A percentile compares a stretch with the other conserved stretches of the same genome.
These are phyloP conservation scores for Drosophila robusta DNA, from an alignment of 2,888 invertebrate genomes.

Conservation along the genomic window DNA sequence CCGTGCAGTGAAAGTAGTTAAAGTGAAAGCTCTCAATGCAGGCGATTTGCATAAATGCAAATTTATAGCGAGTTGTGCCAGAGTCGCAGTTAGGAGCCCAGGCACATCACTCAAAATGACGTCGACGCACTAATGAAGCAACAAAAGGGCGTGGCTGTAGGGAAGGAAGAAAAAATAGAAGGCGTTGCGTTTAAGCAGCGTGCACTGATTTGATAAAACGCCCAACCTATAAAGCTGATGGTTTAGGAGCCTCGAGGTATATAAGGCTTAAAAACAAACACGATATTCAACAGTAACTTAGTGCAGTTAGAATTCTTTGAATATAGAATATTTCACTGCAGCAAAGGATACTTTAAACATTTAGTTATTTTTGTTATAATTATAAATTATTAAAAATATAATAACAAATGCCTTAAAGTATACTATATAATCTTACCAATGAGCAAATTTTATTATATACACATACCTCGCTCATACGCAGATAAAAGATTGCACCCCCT, in stretches of 20 bases:
- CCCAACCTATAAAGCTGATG: constrained; percentile 11
- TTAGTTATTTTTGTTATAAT: too few relatives aligned
- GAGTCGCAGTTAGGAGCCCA: constrained; percentile 23
- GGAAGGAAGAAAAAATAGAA: neutral
- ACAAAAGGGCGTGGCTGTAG: constrained; percentile 54
- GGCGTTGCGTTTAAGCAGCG: constrained; percentile 45
- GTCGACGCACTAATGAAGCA: constrained; percentile 65
- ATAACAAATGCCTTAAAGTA: too few relatives aligned
- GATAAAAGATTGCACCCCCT: too few relatives aligned
- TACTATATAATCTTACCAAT: too few relatives aligned
- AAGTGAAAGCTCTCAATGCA: constrained; percentile 62
- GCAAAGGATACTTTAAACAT: too few relatives aligned
- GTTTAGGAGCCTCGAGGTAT: neutral
- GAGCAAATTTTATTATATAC: too few relatives aligned
- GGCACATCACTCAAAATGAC: constrained; percentile 57
- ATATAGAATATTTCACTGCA: too few relatives aligned
- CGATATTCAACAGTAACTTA: neutral
- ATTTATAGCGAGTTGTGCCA: constrained; percentile 41
- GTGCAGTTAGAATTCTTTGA: too few relatives aligned
- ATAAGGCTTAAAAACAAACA: neutral
- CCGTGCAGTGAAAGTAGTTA: constrained; percentile 57
- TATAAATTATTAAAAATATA: too few relatives aligned
- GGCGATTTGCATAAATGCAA: constrained; percentile 68
- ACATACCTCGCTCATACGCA: too few relatives aligned
- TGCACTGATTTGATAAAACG: constrained; percentile 35